Evolutionary conservation across 1,140 invertebrate genomes (phyloP), one percentile per base, ranked within the genome.

Genomic region (Drosophila punjabiensis): DNA sequence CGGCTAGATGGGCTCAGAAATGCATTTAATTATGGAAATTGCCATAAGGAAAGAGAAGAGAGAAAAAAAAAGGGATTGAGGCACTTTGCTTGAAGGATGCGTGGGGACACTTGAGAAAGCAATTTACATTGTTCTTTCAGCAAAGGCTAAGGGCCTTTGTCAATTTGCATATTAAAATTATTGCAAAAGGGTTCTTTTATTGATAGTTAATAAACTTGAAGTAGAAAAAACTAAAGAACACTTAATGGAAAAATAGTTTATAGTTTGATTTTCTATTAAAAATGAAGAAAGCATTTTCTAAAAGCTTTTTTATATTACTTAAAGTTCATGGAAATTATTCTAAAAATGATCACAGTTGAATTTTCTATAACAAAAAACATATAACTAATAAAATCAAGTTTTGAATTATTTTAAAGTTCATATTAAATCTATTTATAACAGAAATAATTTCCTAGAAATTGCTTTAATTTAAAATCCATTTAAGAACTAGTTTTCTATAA

Each of bases 101-200:
- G 78, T 80, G 70, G 79, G 77, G 79, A 80, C 61, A 81, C 56
- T 68, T 69, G 35, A 65, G 28, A 37, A 64, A 35, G 53, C 48
- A 56, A 58, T 59, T 64, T 64, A 16, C 33, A 30, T 43, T 62
- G 58, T 32, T 3, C n/a, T 61, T 9, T 10, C 10, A 33, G 7
- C 45, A 13, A 16, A 28, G 39, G 41, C 50, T 59, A 76, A 67
- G 71, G 71, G 76, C 73, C 14, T 66, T 48, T 33, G 20, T 39
- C 13, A 55, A 65, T 64, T 70, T 83, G 80, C 80, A 83, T 83
- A 75, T 37, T 24, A 24, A 56, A 56, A 37, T 14, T 37, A 56
- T 37, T 5, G 33, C 20, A 56, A 56, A 56, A 37, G 14, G 53
- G 53, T 16, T 37, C 18, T 56, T 56, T 5, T 37, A 55, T 55